Base-by-base conservation (phyloP, 53 echinoderm and acorn worm genomes). In the Zoroaster sp. region DNA sequence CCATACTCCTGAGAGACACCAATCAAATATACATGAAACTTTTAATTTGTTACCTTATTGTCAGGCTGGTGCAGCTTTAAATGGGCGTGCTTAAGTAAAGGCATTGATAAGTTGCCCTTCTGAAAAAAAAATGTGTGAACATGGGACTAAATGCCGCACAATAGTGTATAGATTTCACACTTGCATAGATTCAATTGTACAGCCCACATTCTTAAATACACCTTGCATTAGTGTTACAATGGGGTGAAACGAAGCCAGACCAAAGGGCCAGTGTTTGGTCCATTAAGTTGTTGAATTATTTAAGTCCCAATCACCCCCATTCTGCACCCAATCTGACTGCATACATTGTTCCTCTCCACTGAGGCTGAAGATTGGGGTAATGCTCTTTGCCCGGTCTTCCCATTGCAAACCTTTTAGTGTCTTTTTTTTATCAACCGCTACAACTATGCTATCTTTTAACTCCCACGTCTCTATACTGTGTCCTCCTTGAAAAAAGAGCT, bases 91-190 rank as follows among this genome's bases (percentile, higher is more conserved):
- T 87, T 66, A 75, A 66, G 80, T 59, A 81, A 74, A 74, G 13
- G 42, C 67, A 81, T 81, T 68, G 67, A 81, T 41, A 37, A 66
- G 25, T 14, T 3, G 40, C 20, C 25, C 6, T 31, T 49, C 76
- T 4, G 18, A 43, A 49, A 30, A 77, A 77, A 54, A 18, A 80
- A 41, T 15, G 3, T 12, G 65, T 52, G 11, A 40, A 38, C 28
- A 15, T 21, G 32, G 44, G 92, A 66, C 86, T 93, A 93, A 93
- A 93, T 83, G 86, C 66, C 87, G 42, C 69, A 90, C 93, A 93
- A 87, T 93, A 86, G 72, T 90, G 90, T 93, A 93, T 93, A 93
- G 87, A 90, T 93, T 93, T 93, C 93, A 90, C 93, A 89, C 93
- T 93, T 90, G 87, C 87, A 45, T 78, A 90, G 90, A 90, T 89